Percentiles rank a stretch among this genome's conserved stretches.
Evolutionary conservation across 2,113 vertebrate genomes (phyloP).

Genomic region (Ardeotis arabs): DNA sequence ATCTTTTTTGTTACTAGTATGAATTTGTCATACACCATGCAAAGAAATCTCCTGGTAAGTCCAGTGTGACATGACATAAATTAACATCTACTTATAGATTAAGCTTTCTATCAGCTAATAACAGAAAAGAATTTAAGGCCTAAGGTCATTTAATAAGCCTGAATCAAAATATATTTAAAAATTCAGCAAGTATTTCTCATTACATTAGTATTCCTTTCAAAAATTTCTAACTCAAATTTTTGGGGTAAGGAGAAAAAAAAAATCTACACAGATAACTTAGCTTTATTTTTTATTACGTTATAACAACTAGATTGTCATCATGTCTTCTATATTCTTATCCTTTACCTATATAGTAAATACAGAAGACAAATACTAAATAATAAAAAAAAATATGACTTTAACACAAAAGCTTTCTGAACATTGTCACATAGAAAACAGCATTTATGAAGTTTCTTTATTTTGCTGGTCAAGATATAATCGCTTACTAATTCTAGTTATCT

Average conservation of each 20-base stretch:
- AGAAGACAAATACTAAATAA: background rate
- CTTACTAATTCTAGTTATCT: background rate
- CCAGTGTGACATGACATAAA: accelerated
- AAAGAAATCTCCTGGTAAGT: background rate
- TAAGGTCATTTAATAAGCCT: background rate
- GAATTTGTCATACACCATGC: background rate
- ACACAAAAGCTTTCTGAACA: background rate
- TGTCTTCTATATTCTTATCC: background rate
- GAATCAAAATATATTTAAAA: background rate
- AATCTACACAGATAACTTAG: background rate
- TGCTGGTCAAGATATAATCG: background rate
- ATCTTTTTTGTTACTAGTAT: background rate
- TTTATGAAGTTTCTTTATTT: background rate
- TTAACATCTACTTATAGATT: background rate
- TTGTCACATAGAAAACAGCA: background rate
- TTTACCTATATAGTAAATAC: background rate
- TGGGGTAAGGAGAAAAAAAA: background rate
- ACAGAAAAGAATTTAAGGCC: background rate
- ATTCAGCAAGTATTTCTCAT: background rate
- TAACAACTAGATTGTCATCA: background rate
- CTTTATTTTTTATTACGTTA: background rate
- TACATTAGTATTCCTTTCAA: background rate
- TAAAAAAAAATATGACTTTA: background rate
- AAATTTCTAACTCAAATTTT: background rate
- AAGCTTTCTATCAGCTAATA: background rate